Evolutionary conservation across 2,797 vertebrate species (phyloP).

Genomic region (Sciaenops ocellatus): DNA sequence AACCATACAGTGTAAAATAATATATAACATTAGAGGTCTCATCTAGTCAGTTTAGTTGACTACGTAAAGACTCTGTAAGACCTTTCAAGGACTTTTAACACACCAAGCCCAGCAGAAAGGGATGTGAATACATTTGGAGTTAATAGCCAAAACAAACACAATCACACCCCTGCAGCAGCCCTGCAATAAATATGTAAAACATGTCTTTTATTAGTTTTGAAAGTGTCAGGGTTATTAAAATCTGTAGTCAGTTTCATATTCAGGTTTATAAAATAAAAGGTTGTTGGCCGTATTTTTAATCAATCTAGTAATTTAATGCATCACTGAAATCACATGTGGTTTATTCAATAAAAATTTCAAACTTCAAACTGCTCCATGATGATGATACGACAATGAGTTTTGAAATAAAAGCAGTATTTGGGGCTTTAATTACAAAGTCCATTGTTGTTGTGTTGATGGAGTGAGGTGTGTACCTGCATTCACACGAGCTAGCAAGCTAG

Average conservation of each 20-base stretch:
- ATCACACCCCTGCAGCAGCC: not conserved
- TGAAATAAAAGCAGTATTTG: no score
- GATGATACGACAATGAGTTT: no score
- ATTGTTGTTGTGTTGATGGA: no score
- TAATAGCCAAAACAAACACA: not conserved
- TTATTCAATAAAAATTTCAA: not conserved
- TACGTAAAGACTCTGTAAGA: not conserved
- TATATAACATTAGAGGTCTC: not conserved
- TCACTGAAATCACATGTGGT: not conserved
- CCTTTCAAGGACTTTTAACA: not conserved
- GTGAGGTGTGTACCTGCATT: no score
- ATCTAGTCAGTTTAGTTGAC: not conserved
- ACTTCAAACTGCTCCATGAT: no score
- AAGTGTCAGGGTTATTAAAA: not conserved
- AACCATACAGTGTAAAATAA: not conserved
- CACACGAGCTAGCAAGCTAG: no score
- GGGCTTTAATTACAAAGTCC: no score
- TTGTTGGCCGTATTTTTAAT: not conserved
- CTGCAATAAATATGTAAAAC: not conserved
- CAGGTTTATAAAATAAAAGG: no score
- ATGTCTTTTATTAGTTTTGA: not conserved
- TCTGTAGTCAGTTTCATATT: not conserved
- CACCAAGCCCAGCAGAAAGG: not conserved
- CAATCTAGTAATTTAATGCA: not conserved
- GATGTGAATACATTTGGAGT: not conserved